These are phyloP conservation scores for Oophaga sylvatica DNA, from an alignment of 2,797 vertebrate genomes.

Conservation along the genomic window DNA sequence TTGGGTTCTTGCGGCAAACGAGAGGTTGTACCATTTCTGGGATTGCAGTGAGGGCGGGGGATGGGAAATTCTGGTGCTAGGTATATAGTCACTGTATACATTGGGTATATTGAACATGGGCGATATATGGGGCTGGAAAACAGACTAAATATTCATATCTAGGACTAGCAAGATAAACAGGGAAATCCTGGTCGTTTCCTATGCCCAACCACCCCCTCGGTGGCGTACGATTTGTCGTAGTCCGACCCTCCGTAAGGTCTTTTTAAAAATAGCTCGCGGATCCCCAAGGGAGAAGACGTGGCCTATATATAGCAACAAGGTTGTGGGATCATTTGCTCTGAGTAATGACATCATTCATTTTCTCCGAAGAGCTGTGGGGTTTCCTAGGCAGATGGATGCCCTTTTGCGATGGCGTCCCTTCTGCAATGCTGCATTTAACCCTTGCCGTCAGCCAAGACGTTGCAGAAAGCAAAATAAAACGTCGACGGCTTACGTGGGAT, in stretches of 20 bases:
- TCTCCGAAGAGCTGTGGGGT: slow-evolving; percentile 47
- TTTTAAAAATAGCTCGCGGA: slow-evolving; percentile 77
- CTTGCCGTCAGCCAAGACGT: background rate
- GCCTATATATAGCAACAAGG: slow-evolving; percentile 76
- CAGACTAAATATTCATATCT: too few relatives aligned
- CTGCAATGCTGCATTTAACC: slow-evolving; percentile 12
- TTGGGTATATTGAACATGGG: background rate
- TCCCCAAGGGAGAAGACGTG: slow-evolving; percentile 74
- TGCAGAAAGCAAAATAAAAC: background rate
- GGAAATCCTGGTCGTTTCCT: background rate
- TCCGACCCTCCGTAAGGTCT: slow-evolving; percentile 68
- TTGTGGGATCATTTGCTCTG: slow-evolving; percentile 36
- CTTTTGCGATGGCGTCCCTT: background rate
- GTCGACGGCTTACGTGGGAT: background rate
- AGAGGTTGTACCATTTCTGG: slow-evolving; percentile 35
- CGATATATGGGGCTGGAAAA: background rate
- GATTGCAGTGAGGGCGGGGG: background rate
- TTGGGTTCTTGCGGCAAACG: slow-evolving; percentile 66
- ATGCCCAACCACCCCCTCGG: background rate
- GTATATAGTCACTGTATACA: background rate
- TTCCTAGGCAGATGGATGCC: slow-evolving; percentile 34
- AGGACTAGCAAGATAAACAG: background rate
- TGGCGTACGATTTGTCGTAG: slow-evolving; percentile 64
- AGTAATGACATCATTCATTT: slow-evolving; percentile 45
- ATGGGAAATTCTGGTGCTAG: background rate